These are phyloP conservation scores for Carassius carassius DNA, from an alignment of 2,113 vertebrate species.

Conservation along the genomic window DNA sequence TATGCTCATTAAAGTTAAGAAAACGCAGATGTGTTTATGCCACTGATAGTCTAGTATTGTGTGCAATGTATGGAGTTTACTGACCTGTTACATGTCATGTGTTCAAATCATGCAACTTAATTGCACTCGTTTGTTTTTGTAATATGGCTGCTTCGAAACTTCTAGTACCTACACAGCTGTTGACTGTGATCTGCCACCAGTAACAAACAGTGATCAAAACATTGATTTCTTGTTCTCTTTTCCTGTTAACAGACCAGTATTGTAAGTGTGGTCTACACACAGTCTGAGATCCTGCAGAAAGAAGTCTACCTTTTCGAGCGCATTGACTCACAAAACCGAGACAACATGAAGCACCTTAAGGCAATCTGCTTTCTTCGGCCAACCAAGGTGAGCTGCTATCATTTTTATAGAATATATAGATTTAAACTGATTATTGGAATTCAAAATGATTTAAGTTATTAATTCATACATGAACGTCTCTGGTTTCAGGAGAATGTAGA, in stretches of 20 bases:
- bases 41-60: background rate
- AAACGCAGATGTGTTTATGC: background rate
- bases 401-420: background rate
- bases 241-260: slow-evolving; percentile 80
- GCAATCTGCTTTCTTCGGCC: slow-evolving; percentile 93
- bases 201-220: background rate
- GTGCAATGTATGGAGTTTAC: background rate
- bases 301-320: slow-evolving; percentile 97
- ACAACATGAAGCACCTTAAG: slow-evolving; percentile 94
- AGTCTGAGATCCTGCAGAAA: slow-evolving; percentile 96
- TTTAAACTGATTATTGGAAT: background rate
- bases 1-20: background rate
- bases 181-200: background rate
- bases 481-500: slow-evolving; percentile 87
- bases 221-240: background rate
- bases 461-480: background rate
- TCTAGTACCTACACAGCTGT: background rate
- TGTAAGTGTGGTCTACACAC: slow-evolving; percentile 95
- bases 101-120: background rate
- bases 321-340: slow-evolving; percentile 87
- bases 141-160: no score
- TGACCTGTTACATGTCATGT: background rate
- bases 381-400: slow-evolving; percentile 81
- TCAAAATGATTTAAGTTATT: background rate
- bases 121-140: background rate